These are phyloP conservation scores for Saccopteryx bilineata DNA, from an alignment of 2,113 vertebrate genomes.

Conservation along the genomic window DNA sequence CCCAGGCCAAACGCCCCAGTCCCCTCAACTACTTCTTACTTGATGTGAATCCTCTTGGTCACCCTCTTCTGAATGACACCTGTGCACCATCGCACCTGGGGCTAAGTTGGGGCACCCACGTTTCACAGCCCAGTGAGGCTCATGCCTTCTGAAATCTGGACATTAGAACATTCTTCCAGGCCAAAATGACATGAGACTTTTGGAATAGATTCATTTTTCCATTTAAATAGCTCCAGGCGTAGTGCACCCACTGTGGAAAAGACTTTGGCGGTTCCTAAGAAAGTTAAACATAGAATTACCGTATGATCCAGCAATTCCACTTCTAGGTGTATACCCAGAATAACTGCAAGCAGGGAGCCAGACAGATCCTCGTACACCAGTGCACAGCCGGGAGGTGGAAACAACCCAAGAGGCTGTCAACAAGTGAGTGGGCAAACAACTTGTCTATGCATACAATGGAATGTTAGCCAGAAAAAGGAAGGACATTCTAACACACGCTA, in stretches of 20 bases:
- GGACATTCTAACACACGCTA: neutral
- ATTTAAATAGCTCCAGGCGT: neutral
- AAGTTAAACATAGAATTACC: neutral
- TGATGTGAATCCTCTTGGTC: neutral
- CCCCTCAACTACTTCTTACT: neutral
- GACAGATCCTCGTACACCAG: neutral
- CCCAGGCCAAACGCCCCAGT: neutral
- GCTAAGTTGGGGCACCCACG: neutral
- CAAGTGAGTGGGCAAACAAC: neutral
- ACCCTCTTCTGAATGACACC: neutral
- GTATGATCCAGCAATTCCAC: neutral
- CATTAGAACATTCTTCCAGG: neutral
- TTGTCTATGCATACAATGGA: rapidly evolving
- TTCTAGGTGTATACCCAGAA: neutral
- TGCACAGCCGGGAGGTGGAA: neutral
- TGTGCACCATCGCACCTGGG: neutral
- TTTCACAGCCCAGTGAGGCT: neutral
- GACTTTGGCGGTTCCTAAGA: neutral
- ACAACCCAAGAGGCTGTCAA: neutral
- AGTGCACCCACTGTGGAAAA: neutral
- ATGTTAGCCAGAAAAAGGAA: neutral
- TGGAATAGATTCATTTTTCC: neutral
- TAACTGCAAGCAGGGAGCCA: neutral
- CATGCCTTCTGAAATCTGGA: neutral
- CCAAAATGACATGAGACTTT: neutral